Percentiles rank a stretch among this genome's conserved stretches.
These are phyloP conservation scores for Nomada fabriciana DNA, from an alignment of 2,888 invertebrate genomes.

Conservation along the genomic window DNA sequence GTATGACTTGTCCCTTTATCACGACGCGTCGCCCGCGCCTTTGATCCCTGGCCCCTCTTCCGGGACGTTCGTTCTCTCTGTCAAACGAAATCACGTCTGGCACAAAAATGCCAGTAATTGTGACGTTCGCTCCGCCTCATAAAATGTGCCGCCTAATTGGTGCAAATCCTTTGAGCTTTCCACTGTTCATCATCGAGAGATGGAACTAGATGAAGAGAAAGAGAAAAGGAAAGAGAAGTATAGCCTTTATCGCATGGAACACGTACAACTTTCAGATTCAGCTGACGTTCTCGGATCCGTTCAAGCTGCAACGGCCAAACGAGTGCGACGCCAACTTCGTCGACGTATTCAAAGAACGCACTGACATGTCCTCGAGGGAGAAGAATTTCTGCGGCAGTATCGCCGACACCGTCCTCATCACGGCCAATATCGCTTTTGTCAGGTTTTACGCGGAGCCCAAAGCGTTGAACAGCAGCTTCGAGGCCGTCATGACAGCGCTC, in stretches of 20 bases:
- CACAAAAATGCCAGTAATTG: conserved; percentile 16
- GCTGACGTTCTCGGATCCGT: conserved; percentile 87
- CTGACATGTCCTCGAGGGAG: conserved; percentile 87
- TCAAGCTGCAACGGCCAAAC: conserved; percentile 89
- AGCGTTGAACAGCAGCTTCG: conserved; percentile 88
- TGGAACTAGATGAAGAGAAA: not conserved
- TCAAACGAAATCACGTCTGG: conserved; percentile 13
- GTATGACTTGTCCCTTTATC: not conserved
- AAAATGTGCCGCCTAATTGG: conserved; percentile 42
- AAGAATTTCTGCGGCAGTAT: conserved; percentile 94
- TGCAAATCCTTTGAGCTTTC: conserved; percentile 20
- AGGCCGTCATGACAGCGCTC: conserved; percentile 91
- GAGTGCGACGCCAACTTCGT: conserved; percentile 92
- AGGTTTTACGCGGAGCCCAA: conserved; percentile 89
- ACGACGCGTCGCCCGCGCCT: not conserved
- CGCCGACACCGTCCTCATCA: conserved; percentile 90
- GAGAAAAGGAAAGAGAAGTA: not conserved
- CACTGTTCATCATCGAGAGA: not conserved
- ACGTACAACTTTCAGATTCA: conserved; percentile 86
- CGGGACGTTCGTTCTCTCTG: not conserved
- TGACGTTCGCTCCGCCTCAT: not conserved
- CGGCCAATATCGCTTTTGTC: conserved; percentile 89
- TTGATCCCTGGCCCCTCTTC: not conserved
- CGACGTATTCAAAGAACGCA: conserved; percentile 89
- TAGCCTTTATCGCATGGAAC: conserved; percentile 9